Conservation (phyloP, 2,888 invertebrate species). For the Liodrosophila aerea region DNA sequence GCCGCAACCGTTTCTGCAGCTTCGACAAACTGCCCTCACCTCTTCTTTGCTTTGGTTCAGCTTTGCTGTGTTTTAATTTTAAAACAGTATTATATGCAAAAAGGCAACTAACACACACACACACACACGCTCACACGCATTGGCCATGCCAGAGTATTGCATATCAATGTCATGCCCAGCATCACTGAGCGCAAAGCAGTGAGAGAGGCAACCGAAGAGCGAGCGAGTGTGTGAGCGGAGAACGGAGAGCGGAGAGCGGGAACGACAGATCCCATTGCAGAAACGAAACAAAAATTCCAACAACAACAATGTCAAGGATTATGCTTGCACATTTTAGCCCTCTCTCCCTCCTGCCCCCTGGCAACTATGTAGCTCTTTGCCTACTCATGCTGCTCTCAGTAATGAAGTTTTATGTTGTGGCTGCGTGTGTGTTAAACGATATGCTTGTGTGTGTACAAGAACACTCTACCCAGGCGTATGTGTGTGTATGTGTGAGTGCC, state of each 20-base stretch:
- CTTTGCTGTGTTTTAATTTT: constrained; percentile 47
- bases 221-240: neutral
- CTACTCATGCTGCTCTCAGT: constrained; percentile 18
- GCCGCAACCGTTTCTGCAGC: constrained; percentile 46
- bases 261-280: constrained; percentile 40
- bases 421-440: constrained; percentile 52
- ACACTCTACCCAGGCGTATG: neutral
- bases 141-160: constrained; percentile 27
- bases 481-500: constrained; percentile 19
- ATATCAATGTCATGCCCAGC: constrained; percentile 58
- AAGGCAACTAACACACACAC: constrained; percentile 26
- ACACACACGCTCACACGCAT: constrained; percentile 9
- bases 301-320: constrained; percentile 32
- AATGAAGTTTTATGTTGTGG: constrained; percentile 43
- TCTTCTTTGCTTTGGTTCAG: neutral
- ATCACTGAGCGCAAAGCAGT: constrained; percentile 13
- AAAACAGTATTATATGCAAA: constrained; percentile 54
- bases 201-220: constrained; percentile 1
- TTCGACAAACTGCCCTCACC: constrained; percentile 11
- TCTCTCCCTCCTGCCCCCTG: neutral
- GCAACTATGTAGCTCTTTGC: too few relatives aligned
- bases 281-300: constrained; percentile 22
- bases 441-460: constrained; percentile 25
- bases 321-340: constrained; percentile 26
- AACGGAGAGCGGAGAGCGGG: neutral